phyloP scores from a whole-genome alignment of 2,888 invertebrate genomes.

The Drosophila tanythrix region DNA sequence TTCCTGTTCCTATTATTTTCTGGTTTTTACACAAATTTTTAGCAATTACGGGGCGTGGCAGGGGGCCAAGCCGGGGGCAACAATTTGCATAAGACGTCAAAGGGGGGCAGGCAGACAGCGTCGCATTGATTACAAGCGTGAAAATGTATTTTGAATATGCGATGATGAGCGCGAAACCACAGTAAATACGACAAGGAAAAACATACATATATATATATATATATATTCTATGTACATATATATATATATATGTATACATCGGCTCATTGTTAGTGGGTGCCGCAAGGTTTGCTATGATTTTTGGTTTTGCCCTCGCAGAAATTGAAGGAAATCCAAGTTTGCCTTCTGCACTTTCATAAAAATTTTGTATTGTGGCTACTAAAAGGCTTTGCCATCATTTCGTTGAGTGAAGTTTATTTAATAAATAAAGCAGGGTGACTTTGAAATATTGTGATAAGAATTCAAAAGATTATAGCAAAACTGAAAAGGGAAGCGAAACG shows the following conservation, averaged over 20 bases:
- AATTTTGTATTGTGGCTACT: constrained; percentile 6
- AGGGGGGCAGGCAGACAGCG: constrained; percentile 4
- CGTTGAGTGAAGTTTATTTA: constrained; percentile 14
- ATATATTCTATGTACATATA: not conserved
- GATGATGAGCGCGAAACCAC: constrained; percentile 28
- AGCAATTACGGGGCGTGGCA: constrained; percentile 64
- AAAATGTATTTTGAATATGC: constrained; percentile 74
- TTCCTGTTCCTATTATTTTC: constrained; percentile 37
- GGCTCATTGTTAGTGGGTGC: constrained; percentile 53
- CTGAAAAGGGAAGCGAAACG: not conserved
- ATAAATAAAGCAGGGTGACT: not conserved
- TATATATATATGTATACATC: constrained; percentile 1
- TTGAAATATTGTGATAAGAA: not conserved
- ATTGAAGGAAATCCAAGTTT: constrained; percentile 14
- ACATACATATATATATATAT: not conserved
- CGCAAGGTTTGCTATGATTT: constrained; percentile 69
- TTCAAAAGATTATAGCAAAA: not conserved
- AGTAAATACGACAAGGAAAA: constrained; percentile 25
- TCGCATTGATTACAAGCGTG: constrained; percentile 76
- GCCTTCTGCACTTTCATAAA: constrained; percentile 6
- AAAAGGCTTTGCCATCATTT: constrained; percentile 12
- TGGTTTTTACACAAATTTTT: constrained; percentile 57
- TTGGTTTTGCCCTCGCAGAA: constrained; percentile 15
- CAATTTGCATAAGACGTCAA: constrained; percentile 70
- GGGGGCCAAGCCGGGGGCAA: constrained; percentile 52